Evolutionary conservation across 2,113 vertebrate genomes (phyloP).

Genomic region (Pelecanus crispus): DNA sequence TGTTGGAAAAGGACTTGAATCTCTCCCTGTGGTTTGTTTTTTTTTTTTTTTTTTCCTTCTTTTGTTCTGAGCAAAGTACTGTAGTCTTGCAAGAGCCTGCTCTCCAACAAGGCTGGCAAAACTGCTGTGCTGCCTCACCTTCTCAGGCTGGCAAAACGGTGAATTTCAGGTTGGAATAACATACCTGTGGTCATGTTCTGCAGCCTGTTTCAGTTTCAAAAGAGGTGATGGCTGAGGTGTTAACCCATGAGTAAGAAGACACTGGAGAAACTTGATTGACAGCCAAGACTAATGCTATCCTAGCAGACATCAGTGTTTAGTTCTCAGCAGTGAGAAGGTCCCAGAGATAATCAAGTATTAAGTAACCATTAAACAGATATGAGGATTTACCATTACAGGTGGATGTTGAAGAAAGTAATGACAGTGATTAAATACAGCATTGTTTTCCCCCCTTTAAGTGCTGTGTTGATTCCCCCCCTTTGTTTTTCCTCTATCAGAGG

Average conservation of each 20-base stretch:
- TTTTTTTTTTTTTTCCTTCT: neutral
- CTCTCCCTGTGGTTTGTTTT: fast-evolving
- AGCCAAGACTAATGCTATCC: slow-evolving; percentile 53
- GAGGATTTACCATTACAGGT: slow-evolving; percentile 47
- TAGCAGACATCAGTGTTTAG: slow-evolving; percentile 47
- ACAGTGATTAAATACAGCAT: slow-evolving; percentile 12
- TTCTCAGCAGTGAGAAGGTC: slow-evolving; percentile 25
- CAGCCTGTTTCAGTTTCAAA: slow-evolving; percentile 48
- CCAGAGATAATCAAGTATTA: slow-evolving; percentile 36
- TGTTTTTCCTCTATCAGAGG: neutral
- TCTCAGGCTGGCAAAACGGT: neutral
- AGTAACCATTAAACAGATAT: slow-evolving; percentile 56
- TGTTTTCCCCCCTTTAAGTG: neutral
- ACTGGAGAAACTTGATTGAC: slow-evolving; percentile 53
- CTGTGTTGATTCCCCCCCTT: neutral
- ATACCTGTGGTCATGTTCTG: slow-evolving; percentile 53
- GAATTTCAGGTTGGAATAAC: slow-evolving; percentile 50
- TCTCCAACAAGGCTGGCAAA: neutral
- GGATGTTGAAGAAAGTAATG: slow-evolving; percentile 48
- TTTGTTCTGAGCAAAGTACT: neutral
- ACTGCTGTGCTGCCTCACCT: neutral
- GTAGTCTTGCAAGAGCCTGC: neutral
- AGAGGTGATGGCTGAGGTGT: slow-evolving; percentile 37
- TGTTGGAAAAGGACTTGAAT: neutral
- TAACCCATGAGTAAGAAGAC: slow-evolving; percentile 54